Base-by-base conservation (phyloP, 2,888 invertebrate species). In the Physocephala rufipes region DNA sequence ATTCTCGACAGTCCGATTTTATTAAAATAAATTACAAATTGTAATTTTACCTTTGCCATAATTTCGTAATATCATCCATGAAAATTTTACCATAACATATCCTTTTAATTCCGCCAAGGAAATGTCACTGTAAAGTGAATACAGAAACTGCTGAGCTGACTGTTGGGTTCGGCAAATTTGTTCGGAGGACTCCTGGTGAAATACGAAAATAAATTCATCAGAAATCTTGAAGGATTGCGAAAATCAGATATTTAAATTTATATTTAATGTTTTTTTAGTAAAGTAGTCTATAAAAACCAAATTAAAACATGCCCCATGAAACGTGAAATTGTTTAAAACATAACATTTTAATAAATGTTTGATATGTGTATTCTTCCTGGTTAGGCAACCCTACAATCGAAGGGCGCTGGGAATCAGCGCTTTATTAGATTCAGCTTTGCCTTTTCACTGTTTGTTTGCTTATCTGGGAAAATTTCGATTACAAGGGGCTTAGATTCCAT, bases 61-160 rank as follows among this genome's bases (percentile, higher is more conserved):
- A 58, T 93, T 88, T 79, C 90, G 90, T 62, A 94, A 87, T 74
- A 95, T 87, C 91, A 94, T 93, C 90, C 93, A 95, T 0, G 95
- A 93, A 87, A 95, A 95, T 84, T 95, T 95, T 88, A 95, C 91
- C 93, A 95, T 94, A 45, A 92, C 90, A 84, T 93, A 95, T 1
- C 94, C 95, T 86, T 95, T 95, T 78, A 95, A 89, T 88, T 95
- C 95, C 0, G 94, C 91, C 47, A 95, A 86, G 0, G 94, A 91
- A 73, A 95, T 90, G 0, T 93, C 90, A 80, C 91, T 91, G 87
- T 95, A 95, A 76, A 95, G 88, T 82, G 93, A 93, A 83, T 91
- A 93, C 28, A 95, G 87, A 71, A 95, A 88, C 86, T 95, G 95
- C 76, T 95, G 94, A 0, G 93, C 91, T 0, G 95, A 95, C 86